A percentile compares a stretch with the other conserved stretches of the same genome.
Conservation (phyloP, 2,797 vertebrate genomes). For the Sebastes cheni region DNA sequence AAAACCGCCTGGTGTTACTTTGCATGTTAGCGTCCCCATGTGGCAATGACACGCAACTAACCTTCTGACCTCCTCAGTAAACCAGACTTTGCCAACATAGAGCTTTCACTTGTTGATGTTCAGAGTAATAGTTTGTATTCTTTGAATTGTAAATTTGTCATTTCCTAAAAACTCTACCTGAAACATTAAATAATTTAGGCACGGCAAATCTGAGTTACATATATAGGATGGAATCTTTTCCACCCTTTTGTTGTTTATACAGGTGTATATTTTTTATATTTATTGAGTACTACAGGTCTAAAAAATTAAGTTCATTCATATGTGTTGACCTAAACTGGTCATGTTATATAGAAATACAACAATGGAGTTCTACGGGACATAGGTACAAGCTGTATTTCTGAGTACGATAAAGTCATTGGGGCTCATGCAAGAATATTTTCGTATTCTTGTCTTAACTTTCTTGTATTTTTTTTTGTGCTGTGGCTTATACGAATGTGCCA, state of each 20-base stretch:
- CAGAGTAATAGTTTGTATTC: neutral
- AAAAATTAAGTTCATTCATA: neutral
- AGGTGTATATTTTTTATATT: neutral
- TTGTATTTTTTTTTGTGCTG: too few species aligned
- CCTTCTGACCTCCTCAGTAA: neutral
- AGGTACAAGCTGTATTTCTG: neutral
- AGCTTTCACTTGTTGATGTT: neutral
- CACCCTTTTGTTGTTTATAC: neutral
- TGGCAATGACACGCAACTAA: neutral
- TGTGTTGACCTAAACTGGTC: neutral
- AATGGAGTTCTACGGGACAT: neutral
- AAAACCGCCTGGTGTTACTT: neutral
- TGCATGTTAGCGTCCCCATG: slow-evolving; percentile 1
- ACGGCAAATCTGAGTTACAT: neutral
- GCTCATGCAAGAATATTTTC: too few species aligned
- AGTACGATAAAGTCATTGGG: neutral
- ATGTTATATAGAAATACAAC: neutral
- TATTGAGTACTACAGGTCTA: neutral
- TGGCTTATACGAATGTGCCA: too few species aligned
- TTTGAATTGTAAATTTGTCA: neutral
- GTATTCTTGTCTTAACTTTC: too few species aligned
- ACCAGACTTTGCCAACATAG: neutral
- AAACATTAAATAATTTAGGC: neutral
- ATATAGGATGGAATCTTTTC: neutral
- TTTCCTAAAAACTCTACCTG: neutral